Evolutionary conservation across 1,140 invertebrate genomes (phyloP), one percentile per base, ranked within the genome.

Genomic region (Rhizoglyphus robini): DNA sequence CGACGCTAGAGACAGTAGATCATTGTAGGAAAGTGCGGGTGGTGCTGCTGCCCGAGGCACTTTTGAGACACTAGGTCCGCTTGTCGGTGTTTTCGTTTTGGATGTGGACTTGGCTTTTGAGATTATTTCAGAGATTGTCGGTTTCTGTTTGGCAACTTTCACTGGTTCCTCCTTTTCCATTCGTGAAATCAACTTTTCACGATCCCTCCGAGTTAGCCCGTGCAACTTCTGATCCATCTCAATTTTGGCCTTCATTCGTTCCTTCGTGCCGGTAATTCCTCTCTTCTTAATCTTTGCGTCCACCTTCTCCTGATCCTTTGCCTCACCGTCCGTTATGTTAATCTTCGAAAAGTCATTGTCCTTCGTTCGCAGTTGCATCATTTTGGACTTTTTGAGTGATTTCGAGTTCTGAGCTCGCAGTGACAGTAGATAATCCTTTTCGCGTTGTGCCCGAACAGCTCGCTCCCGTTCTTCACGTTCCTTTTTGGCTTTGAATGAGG

Each of bases 301-400:
- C 51, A 69, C 34, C 57, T 69, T 67, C 34, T 66, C 64, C 13
- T 68, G 66, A 32, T 49, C 36, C 34, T 46, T 38, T n/a, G 80
- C 78, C 77, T 70, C 64, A 48, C 81, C 81, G 32, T 83, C 76
- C 0, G 86, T 88, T 32, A 88, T 80, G 47, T 84, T 83, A 59
- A 87, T 88, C 69, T 87, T 83, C 32, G 84, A 80, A 73, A 81
- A 81, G 72, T 89, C 85, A 62, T 87, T 78, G 59, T 88, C 87
- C 77, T 92, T 92, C 27, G 88, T 90, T 2, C 88, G 77, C 73
- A 83, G 83, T 67, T 85, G 77, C 78, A 86, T 85, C 62, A 82
- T 80, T 70, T 80, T 81, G 0, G 83, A 79, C 29, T 81, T 68
- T 67, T 78, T 76, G 36, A 77, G 77, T 18, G 81, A 78, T 71